Evolutionary conservation across 1,140 invertebrate species (phyloP).

Genomic region (Meloidogyne chitwoodi): DNA sequence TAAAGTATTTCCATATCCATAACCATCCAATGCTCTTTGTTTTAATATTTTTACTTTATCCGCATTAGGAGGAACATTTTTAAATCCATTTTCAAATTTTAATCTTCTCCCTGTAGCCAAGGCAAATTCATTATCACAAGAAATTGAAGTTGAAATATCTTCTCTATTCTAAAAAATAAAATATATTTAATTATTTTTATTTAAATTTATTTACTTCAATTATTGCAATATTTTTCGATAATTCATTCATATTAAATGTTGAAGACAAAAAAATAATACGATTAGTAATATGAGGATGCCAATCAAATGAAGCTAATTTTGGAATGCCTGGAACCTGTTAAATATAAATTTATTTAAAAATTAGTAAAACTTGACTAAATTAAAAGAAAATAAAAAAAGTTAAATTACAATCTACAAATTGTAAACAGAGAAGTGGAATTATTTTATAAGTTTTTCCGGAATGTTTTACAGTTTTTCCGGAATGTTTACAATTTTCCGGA

Average conservation of each 20-base stretch:
- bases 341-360: not conserved
- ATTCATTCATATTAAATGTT: not conserved
- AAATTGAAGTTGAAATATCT: not conserved
- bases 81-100: slow-evolving; percentile 5
- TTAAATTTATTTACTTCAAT: slow-evolving; percentile 16
- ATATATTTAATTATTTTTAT: not conserved
- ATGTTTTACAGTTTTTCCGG: too few species aligned
- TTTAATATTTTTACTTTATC: slow-evolving; percentile 11
- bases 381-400: not conserved
- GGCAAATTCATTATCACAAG: slow-evolving; percentile 11
- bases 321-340: slow-evolving; percentile 11
- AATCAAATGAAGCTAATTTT: slow-evolving; percentile 21
- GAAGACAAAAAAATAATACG: slow-evolving; percentile 7
- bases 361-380: not conserved
- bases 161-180: slow-evolving; percentile 5
- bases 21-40: slow-evolving; percentile 15
- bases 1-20: slow-evolving; percentile 35
- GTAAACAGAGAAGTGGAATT: too few species aligned
- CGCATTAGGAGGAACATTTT: not conserved
- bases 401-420: not conserved
- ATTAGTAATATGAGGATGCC: slow-evolving; percentile 19
- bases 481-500: too few species aligned
- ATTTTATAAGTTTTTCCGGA: too few species aligned
- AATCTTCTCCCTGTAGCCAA: not conserved
- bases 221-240: slow-evolving; percentile 13